phyloP scores from a whole-genome alignment of 2,113 vertebrate species.

The Australoheros scitulus region DNA sequence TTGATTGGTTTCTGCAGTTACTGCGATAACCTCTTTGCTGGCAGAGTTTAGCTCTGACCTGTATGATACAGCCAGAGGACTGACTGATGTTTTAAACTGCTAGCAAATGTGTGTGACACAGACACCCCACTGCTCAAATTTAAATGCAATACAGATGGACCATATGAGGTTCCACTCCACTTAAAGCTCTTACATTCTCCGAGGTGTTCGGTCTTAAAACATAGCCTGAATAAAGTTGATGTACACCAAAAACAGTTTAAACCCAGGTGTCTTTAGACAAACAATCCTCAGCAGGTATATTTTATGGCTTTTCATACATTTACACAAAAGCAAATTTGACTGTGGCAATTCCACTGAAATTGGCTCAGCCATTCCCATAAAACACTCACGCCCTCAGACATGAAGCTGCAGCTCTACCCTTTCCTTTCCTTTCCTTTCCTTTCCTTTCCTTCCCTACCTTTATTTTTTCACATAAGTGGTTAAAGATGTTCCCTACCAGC shows the following conservation, averaged over 20 bases:
- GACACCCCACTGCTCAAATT: background rate
- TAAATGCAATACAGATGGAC: background rate
- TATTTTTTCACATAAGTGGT: slow-evolving; percentile 59
- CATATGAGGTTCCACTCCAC: background rate
- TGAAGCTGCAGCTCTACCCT: slow-evolving; percentile 3
- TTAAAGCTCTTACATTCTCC: background rate
- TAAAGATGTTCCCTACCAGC: slow-evolving; percentile 65
- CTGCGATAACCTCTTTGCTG: accelerated
- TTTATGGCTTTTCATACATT: background rate
- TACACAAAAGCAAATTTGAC: background rate
- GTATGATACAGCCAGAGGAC: background rate
- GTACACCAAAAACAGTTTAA: background rate
- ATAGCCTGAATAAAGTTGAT: background rate
- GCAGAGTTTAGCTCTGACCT: background rate
- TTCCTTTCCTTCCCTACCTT: slow-evolving; percentile 22
- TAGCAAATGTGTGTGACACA: background rate
- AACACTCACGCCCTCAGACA: slow-evolving; percentile 47
- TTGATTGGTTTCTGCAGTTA: background rate
- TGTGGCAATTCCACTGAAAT: background rate
- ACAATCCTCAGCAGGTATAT: background rate
- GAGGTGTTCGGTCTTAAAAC: background rate
- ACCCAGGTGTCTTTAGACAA: background rate
- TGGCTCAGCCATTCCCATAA: slow-evolving; percentile 31
- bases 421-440: slow-evolving; percentile 22
- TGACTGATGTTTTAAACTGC: background rate